Percentiles rank a stretch among this genome's conserved stretches.
Evolutionary conservation across 2,888 invertebrate species (phyloP).

Genomic region (Cerceris rybyensis): DNA sequence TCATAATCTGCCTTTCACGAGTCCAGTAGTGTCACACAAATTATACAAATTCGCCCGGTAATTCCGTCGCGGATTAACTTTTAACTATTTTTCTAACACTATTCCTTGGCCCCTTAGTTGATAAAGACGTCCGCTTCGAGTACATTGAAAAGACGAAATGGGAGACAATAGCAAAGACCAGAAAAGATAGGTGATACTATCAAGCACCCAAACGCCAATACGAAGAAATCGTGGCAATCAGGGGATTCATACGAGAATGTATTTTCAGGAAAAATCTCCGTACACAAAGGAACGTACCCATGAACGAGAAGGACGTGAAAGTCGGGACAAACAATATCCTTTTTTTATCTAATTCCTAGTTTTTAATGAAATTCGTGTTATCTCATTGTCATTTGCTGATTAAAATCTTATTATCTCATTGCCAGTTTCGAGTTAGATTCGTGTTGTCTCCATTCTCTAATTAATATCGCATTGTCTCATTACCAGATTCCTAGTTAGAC

Average conservation of each 20-base stretch:
- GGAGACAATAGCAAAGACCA: constrained; percentile 73
- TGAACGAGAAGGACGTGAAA: constrained; percentile 89
- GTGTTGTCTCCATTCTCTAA: too few relatives aligned
- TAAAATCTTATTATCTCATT: too few relatives aligned
- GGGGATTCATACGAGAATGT: constrained; percentile 58
- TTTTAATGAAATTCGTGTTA: too few relatives aligned
- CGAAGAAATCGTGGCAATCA: constrained; percentile 47
- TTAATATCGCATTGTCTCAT: too few relatives aligned
- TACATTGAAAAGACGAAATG: constrained; percentile 77
- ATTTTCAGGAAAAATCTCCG: constrained; percentile 90
- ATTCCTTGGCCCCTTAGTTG: constrained; percentile 73
- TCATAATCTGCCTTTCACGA: not conserved
- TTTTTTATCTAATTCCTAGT: constrained; percentile 79
- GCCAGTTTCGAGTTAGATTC: too few relatives aligned
- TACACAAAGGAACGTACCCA: constrained; percentile 87
- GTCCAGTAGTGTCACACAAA: constrained; percentile 22
- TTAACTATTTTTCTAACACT: constrained; percentile 64
- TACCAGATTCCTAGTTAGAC: too few relatives aligned
- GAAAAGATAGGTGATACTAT: constrained; percentile 74
- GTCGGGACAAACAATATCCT: constrained; percentile 93
- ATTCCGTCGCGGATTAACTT: constrained; percentile 42
- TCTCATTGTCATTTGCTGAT: too few relatives aligned
- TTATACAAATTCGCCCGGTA: constrained; percentile 35
- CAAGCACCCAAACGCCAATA: constrained; percentile 68
- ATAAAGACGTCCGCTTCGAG: constrained; percentile 75